phyloP scores from a whole-genome alignment of 2,797 vertebrate species.

The Chelonia mydas region DNA sequence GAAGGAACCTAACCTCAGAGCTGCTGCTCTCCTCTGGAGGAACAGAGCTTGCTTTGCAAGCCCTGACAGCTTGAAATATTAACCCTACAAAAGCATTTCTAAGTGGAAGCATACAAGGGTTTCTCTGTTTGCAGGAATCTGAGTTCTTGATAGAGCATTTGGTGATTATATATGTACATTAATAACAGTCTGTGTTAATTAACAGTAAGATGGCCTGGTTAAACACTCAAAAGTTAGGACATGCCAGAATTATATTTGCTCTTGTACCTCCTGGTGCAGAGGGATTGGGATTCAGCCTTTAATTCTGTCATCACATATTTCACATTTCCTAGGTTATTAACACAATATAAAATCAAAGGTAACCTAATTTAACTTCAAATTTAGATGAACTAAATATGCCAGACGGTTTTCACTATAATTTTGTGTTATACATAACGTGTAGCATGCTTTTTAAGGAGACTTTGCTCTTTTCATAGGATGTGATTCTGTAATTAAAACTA shows the following conservation, averaged over 20 bases:
- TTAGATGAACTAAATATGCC: neutral
- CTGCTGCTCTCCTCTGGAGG: neutral
- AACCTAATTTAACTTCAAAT: neutral
- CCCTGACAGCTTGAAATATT: neutral
- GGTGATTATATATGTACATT: fast-evolving
- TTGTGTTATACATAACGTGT: neutral
- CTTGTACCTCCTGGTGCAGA: neutral
- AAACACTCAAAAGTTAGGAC: neutral
- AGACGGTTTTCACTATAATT: neutral
- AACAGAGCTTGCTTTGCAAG: neutral
- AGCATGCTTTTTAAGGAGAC: neutral
- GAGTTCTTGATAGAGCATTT: neutral
- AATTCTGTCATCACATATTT: fast-evolving
- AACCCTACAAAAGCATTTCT: fast-evolving
- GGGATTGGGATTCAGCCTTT: neutral
- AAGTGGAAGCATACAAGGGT: neutral
- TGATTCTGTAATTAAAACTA: neutral
- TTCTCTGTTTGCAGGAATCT: neutral
- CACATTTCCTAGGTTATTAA: neutral
- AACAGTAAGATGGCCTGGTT: neutral
- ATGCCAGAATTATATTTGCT: neutral
- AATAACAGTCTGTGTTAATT: neutral
- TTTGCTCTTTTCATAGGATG: neutral
- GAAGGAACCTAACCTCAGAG: neutral
- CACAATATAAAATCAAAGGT: neutral